Evolutionary conservation across 2,113 vertebrate genomes (phyloP).

Genomic region (Heptranchias perlo): DNA sequence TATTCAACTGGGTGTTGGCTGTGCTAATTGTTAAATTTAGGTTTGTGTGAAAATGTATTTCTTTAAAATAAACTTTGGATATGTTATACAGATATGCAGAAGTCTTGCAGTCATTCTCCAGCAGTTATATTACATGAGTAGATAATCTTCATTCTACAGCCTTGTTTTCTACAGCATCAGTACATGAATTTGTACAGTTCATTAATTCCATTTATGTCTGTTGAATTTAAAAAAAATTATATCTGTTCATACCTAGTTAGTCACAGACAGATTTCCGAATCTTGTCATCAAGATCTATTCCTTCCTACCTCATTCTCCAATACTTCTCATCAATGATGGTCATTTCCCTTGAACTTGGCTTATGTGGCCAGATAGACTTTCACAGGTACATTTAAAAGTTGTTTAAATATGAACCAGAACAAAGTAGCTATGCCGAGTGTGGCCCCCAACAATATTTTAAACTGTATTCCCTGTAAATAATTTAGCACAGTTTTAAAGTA

Average conservation of each 20-base stretch:
- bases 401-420: neutral
- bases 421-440: neutral
- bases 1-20: neutral
- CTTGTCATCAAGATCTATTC: neutral
- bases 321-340: neutral
- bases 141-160: neutral
- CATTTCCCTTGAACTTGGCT: neutral
- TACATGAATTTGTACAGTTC: neutral
- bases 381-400: neutral
- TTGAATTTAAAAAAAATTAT: neutral
- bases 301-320: neutral
- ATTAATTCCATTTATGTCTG: neutral
- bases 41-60: neutral
- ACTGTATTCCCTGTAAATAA: neutral
- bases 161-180: neutral
- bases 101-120: neutral
- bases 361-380: neutral
- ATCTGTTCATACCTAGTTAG: neutral
- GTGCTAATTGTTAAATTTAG: neutral
- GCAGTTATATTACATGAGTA: neutral
- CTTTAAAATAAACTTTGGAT: neutral
- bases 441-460: neutral
- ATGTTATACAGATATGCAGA: neutral
- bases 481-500: neutral
- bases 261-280: neutral